Conservation (phyloP, 2,888 invertebrate genomes). For the Lasiommata megera region DNA sequence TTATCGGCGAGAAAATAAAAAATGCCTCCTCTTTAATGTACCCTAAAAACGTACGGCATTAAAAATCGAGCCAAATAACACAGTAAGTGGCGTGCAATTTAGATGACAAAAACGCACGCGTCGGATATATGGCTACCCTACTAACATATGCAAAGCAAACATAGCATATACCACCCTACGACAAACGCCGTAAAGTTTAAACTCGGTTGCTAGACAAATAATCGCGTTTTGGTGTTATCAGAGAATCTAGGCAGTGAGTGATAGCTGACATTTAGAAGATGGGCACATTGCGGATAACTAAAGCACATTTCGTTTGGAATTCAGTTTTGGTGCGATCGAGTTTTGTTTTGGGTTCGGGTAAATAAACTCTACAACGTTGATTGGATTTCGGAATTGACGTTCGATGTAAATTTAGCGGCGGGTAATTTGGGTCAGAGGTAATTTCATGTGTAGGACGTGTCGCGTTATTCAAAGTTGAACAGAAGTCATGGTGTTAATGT, state of each 20-base stretch:
- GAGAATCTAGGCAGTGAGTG: conserved; percentile 36
- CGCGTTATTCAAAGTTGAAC: not conserved
- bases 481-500: too few relatives aligned
- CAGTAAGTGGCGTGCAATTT: conserved; percentile 32
- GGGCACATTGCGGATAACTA: conserved; percentile 41
- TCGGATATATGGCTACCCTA: conserved; percentile 26
- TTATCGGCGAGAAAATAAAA: conserved; percentile 1
- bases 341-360: conserved; percentile 26
- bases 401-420: conserved; percentile 1
- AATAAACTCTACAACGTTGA: conserved; percentile 24
- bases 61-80: conserved; percentile 28
- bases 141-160: conserved; percentile 7
- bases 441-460: not conserved
- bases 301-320: conserved; percentile 29
- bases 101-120: conserved; percentile 32
- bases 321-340: conserved; percentile 22
- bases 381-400: conserved; percentile 26
- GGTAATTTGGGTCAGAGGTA: conserved; percentile 1
- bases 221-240: conserved; percentile 31
- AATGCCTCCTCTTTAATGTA: conserved; percentile 5
- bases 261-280: conserved; percentile 43
- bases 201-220: not conserved
- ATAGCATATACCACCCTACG: conserved; percentile 7
- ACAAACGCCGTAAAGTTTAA: conserved; percentile 1
- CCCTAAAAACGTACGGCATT: conserved; percentile 11